Evolutionary conservation across 2,888 invertebrate species (phyloP).

Genomic region (Miltochrista miniata): DNA sequence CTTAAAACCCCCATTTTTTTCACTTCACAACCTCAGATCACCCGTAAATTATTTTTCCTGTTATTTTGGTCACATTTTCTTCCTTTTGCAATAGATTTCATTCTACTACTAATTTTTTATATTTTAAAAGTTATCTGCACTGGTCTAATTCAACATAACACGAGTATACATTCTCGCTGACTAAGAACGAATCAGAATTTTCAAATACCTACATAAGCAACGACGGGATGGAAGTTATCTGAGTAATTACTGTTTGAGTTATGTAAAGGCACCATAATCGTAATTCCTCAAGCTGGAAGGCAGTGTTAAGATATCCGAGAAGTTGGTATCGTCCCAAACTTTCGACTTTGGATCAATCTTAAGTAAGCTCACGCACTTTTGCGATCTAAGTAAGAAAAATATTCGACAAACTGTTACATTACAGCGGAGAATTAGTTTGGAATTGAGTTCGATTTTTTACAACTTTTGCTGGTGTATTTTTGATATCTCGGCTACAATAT

Average conservation of each 20-base stretch:
- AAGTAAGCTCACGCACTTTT: constrained; percentile 28
- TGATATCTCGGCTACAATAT: too few relatives aligned
- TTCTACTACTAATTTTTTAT: too few relatives aligned
- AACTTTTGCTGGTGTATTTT: not conserved
- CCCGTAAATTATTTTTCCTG: too few relatives aligned
- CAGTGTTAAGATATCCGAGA: constrained; percentile 45
- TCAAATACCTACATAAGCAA: constrained; percentile 38
- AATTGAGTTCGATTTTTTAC: not conserved
- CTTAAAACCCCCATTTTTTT: too few relatives aligned
- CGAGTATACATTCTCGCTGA: too few relatives aligned
- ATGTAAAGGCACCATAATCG: constrained; percentile 49
- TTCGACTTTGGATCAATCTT: constrained; percentile 36
- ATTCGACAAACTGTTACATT: constrained; percentile 16
- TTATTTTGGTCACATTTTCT: too few relatives aligned
- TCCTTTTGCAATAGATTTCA: too few relatives aligned
- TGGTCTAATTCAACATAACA: not conserved
- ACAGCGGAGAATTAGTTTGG: too few relatives aligned
- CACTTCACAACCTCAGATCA: too few relatives aligned
- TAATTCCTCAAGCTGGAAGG: constrained; percentile 47
- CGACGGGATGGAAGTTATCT: constrained; percentile 27
- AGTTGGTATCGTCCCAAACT: constrained; percentile 49
- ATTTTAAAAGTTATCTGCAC: too few relatives aligned
- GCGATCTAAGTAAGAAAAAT: constrained; percentile 27
- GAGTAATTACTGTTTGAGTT: constrained; percentile 47
- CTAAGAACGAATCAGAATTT: constrained; percentile 12